Evolutionary conservation across 2,888 invertebrate genomes (phyloP).

Genomic region (Podabrus alpinus): DNA sequence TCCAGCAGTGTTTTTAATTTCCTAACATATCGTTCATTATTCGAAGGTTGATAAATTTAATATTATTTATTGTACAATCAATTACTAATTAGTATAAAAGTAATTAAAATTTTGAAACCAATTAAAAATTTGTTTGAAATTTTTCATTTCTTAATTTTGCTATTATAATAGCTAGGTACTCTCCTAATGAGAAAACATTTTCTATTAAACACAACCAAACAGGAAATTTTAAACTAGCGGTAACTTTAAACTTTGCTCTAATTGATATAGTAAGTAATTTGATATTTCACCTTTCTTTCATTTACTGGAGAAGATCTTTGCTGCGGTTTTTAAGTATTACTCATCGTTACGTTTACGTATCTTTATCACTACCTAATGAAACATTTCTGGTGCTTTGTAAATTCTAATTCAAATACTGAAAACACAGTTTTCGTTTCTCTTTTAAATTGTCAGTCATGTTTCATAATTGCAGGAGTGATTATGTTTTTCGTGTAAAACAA

Average conservation of each 20-base stretch:
- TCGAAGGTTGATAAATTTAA: no score
- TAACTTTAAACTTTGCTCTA: neutral
- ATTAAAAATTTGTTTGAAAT: neutral
- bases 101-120: neutral
- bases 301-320: slow-evolving; percentile 15
- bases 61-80: no score
- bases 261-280: slow-evolving; percentile 12
- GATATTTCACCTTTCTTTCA: slow-evolving; percentile 11
- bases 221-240: neutral
- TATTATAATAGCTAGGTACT: neutral
- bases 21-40: neutral
- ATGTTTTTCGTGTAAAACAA: slow-evolving; percentile 4
- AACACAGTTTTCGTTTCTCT: slow-evolving; percentile 5
- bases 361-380: slow-evolving; percentile 18
- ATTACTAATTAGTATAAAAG: no score
- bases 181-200: neutral
- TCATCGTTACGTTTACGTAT: slow-evolving; percentile 15
- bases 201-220: neutral
- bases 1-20: neutral
- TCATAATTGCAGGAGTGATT: slow-evolving; percentile 10
- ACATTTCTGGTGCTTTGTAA: slow-evolving; percentile 5
- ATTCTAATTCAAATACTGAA: neutral
- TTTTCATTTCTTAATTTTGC: no score
- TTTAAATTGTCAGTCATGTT: slow-evolving; percentile 9
- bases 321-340: slow-evolving; percentile 17